phyloP scores from a whole-genome alignment of 2,888 invertebrate genomes.

The Meganola albula region DNA sequence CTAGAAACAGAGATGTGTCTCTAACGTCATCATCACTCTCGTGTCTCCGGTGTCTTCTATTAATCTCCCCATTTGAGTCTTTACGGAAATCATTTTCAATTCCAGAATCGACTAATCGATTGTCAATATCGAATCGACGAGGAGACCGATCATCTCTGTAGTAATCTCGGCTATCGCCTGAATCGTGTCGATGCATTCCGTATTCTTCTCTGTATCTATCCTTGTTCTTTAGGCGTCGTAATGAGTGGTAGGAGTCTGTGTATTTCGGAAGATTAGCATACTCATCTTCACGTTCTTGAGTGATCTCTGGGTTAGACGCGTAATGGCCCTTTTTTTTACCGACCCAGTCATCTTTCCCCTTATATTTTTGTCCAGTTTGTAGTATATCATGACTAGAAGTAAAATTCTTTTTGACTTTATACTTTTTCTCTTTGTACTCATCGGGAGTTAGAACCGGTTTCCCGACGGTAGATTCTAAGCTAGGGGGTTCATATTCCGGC shows the following conservation, averaged over 20 bases:
- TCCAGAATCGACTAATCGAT: constrained; percentile 85
- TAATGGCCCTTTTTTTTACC: constrained; percentile 74
- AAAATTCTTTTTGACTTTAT: constrained; percentile 62
- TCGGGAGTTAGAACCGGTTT: constrained; percentile 80
- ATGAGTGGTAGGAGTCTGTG: constrained; percentile 76
- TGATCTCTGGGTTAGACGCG: constrained; percentile 80
- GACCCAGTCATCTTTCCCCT: constrained; percentile 62
- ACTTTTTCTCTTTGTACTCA: constrained; percentile 74
- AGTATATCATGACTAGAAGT: constrained; percentile 71
- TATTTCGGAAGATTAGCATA: constrained; percentile 68
- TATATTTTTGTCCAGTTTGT: constrained; percentile 65
- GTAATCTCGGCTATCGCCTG: constrained; percentile 72
- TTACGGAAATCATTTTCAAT: constrained; percentile 89
- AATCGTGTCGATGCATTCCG: constrained; percentile 60
- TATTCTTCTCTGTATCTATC: constrained; percentile 54
- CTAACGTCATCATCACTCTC: constrained; percentile 84
- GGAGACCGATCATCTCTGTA: constrained; percentile 64
- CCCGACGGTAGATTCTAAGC: constrained; percentile 76
- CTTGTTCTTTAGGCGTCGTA: constrained; percentile 78
- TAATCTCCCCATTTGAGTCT: constrained; percentile 80
- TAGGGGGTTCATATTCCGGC: constrained; percentile 81
- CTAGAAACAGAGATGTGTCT: constrained; percentile 82
- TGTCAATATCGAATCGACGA: constrained; percentile 73
- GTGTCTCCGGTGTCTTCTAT: constrained; percentile 55
- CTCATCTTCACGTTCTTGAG: constrained; percentile 68